Evolutionary conservation across 2,113 vertebrate species (phyloP), one percentile per base, ranked within the genome.

Genomic region (Illadopsis cleaveri): DNA sequence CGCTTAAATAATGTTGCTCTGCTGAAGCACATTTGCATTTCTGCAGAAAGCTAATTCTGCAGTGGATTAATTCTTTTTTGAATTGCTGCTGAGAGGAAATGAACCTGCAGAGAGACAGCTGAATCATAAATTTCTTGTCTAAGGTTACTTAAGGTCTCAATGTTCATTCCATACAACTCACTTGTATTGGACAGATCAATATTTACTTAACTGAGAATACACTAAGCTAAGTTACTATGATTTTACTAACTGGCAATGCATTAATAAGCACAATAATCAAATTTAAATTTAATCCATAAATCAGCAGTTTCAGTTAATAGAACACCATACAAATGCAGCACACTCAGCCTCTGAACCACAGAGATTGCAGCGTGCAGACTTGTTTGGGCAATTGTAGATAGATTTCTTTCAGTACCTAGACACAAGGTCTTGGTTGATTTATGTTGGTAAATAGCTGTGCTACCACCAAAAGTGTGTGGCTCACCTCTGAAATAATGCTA

Each of bases 21-120:
- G 53, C 44, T 84, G 65, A 89, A 93, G 77, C 42, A 62, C 77
- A 91, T 95, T 78, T 95, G 77, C 64, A 84, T 89, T 96, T 95
- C 73, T 94, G 73, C 72, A 84, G 81, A 78, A 72, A 62, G 69
- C 87, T 91, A 81, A 84, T 93, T 95, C 81, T 78, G 53, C 73
- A 93, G 60, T 47, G 81, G 51, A 86, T 91, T 95, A 93, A 75
- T 93, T 82, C 9, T 85, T 71, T 90, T 85, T 75, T 88, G 51
- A 92, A 75, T 87, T 79, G 65, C 65, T 93, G 44, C 60, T 87
- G 73, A 87, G 84, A 94, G 73, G 88, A 93, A 93, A 94, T 71
- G 85, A 87, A 91, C 88, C 82, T 84, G 73, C 51, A 58, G 60
- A 57, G 50, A 77, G 25, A 84, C 9, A 62, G 71, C 60, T 71